Percentiles rank a stretch among this genome's conserved stretches.
These are phyloP conservation scores for Pelobates fuscus DNA, from an alignment of 2,113 vertebrate genomes.

Conservation along the genomic window DNA sequence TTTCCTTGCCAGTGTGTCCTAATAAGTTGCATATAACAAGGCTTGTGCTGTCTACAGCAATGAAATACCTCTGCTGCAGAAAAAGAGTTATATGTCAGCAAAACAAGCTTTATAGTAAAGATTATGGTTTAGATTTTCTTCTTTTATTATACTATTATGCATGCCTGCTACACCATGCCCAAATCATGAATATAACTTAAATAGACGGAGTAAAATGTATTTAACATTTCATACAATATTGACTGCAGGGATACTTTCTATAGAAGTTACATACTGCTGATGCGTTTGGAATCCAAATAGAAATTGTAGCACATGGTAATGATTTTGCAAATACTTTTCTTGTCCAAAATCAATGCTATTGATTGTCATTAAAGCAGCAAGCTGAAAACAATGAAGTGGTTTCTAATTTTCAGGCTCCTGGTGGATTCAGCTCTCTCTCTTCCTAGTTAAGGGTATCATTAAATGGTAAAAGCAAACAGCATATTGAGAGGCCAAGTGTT, in stretches of 20 bases:
- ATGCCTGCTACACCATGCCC: not conserved
- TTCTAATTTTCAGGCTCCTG: slow-evolving; percentile 74
- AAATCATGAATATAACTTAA: slow-evolving; percentile 18
- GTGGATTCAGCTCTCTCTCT: slow-evolving; percentile 70
- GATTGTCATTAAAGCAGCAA: slow-evolving; percentile 77
- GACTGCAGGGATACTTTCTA: slow-evolving; percentile 48
- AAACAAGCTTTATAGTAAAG: not conserved
- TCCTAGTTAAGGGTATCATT: slow-evolving; percentile 75
- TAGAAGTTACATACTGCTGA: slow-evolving; percentile 50
- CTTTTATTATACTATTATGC: slow-evolving; percentile 2
- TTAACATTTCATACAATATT: slow-evolving; percentile 54
- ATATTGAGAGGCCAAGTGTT: slow-evolving; percentile 74
- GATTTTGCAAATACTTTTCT: slow-evolving; percentile 73
- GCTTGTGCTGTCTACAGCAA: not conserved
- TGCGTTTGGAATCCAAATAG: slow-evolving; percentile 59
- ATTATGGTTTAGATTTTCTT: not conserved
- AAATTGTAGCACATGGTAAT: slow-evolving; percentile 66
- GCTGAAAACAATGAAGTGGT: slow-evolving; percentile 74
- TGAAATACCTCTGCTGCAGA: not conserved
- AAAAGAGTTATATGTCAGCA: not conserved
- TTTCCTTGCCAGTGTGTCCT: not conserved
- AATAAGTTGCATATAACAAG: slow-evolving; percentile 1
- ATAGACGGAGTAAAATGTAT: slow-evolving; percentile 40
- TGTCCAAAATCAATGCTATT: slow-evolving; percentile 71
- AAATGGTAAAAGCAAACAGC: slow-evolving; percentile 83